Evolutionary conservation across 2,797 vertebrate genomes (phyloP), one percentile per base, ranked within the genome.

Genomic region (Zalophus californianus): DNA sequence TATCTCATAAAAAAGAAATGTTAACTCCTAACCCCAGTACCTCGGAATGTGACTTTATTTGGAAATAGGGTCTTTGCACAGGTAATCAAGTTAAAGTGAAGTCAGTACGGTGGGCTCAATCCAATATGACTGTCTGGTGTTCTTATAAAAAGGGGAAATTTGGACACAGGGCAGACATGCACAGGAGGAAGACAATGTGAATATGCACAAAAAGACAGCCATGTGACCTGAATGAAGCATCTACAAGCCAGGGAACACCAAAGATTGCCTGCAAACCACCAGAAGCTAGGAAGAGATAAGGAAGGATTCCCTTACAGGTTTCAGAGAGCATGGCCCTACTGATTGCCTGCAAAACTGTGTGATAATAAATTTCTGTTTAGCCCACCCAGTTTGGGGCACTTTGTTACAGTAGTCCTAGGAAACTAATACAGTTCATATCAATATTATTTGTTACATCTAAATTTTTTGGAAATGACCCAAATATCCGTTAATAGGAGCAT

Each of bases 41-140:
- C 72, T 90, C 14, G 75, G 15, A 94, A 91, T 72, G 25, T 78
- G 41, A 83, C 21, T 54, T 93, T 78, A 78, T 20, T 96, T 83
- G 54, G 48, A 88, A 84, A 48, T 85, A 66, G 9, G 29, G 6
- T 78, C 2, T 84, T 91, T 77, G 52, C 14, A 73, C 0, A 58
- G 4, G 29, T 20, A 91, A 54, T 84, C 23, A 41, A 54, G 32
- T 79, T 78, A 79, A 89, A 75, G 27, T 70, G 32, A 58, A 5
- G 2, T 83, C 4, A 27, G 35, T 52, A 23, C 15, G 8, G 15
- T 94, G 27, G 35, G 14, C 50, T 35, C 50, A 10, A 29, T 38
- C 10, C 5, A 15, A 9, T 82, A 66, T n/a, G 62, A 66, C 15
- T 54, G 20, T 64, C 7, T 6, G 0, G 0, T 44, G 11, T 95